Base-by-base conservation (phyloP, 2,113 vertebrate genomes). In the Uropsilus gracilis region DNA sequence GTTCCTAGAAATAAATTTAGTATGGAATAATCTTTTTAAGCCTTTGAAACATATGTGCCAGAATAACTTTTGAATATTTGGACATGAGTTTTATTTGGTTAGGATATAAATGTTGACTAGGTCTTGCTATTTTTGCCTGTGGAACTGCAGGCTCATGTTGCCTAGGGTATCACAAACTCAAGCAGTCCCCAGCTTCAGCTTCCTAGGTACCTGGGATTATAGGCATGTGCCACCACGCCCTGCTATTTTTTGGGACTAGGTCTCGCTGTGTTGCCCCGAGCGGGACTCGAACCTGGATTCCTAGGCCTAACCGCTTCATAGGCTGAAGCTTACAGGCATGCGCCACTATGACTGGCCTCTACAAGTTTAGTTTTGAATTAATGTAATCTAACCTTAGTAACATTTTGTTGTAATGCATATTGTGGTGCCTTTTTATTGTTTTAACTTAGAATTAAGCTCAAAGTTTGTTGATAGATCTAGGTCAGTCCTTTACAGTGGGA, bases 381-480 rank as follows among this genome's bases (percentile, higher is more conserved):
- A 39, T 83, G 9, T 78, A 90, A 88, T 84, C 64, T 88, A 50
- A 72, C 32, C 37, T 69, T 87, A 66, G 55, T 72, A 53, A 57
- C 50, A 86, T 91, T 95, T 94, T 78, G 73, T 69, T 88, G 30
- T 73, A 55, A 55, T 94, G 59, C 50, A 94, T 26, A 80, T 80
- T 86, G 24, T 55, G 53, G 16, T 24, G 86, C 42, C 50, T 91
- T 66, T 86, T 63, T 86, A 71, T 86, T 69, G 17, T 59, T 16
- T 59, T 73, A 30, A 14, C 17, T 76, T 82, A 44, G 57, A 86
- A 76, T 86, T 86, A 95, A 64, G 32, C 13, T 64, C 89, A 46
- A 89, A 66, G 32, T 84, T 91, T 81, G 28, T 68, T 76, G 48
- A 71, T 28, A 24, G 42, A 66, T 91, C 46, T 82, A 89, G 66